Base-by-base conservation (phyloP, 2,797 vertebrate genomes). In the Gymnothorax reevesii region DNA sequence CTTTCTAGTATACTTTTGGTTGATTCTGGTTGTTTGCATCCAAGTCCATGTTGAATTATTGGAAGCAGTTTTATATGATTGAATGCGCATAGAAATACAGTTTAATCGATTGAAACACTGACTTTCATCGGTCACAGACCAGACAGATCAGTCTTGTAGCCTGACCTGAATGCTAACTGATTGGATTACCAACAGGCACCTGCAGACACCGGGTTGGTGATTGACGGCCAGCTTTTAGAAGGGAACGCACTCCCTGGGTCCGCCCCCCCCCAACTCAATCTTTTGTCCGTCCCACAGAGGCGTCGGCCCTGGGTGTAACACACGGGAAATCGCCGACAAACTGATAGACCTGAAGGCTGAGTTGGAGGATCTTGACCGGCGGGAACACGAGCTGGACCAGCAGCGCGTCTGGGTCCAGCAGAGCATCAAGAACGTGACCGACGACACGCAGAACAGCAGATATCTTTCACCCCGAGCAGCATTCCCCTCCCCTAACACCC, bases 371-470 rank as follows among this genome's bases (percentile, higher is more conserved):
- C 94, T 99, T 92, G 98, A 98, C 87, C 91, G 96, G 79, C 94
- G 97, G 88, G 98, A 99, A 57, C 95, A 96, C 64, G 98, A 99
- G 92, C 95, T 99, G 94, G 98, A 99, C 93, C 98, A 99, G 94
- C 98, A 99, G 95, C 97, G 97, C 91, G 97, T 99, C 92, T 99
- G 98, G 98, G 98, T 99, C 88, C 98, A 99, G 88, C 98, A 99
- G 92, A 99, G 98, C 96, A 99, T 99, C 95, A 98, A 96, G 91
- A 99, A 99, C 0, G 98, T 99, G 87, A 99, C 98, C 0, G 98
- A 99, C 10, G 98, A 99, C 20, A 97, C 98, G 1, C 96, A 98
- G 91, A 99, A 99, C 93, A 98, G 97, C 92, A 96, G 96, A 99
- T 99, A 99, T 99, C 98, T 97, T 99, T 97, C 89, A 86, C 80